Conservation (phyloP, 2,888 invertebrate genomes). For the Drosophila vallismaia region DNA sequence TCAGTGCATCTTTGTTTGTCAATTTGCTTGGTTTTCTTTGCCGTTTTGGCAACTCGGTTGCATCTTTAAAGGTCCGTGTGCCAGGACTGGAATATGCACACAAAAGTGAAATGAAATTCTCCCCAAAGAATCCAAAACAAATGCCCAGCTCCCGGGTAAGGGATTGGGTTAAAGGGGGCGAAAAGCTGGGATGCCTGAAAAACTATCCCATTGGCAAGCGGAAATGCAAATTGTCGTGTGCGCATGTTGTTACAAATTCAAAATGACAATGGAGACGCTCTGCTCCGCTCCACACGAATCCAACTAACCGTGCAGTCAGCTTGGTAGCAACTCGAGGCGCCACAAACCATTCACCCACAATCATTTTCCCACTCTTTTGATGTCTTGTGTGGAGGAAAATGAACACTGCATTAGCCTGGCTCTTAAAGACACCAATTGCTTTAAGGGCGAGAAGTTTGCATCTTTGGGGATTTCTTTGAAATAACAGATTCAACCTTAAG, state of each 20-base stretch:
- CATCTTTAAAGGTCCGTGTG: constrained; percentile 48
- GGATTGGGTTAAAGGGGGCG: constrained; percentile 15
- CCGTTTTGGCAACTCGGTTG: constrained; percentile 36
- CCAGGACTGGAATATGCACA: constrained; percentile 40
- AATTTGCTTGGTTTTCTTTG: constrained; percentile 51
- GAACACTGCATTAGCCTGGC: constrained; percentile 43
- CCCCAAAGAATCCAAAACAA: constrained; percentile 49
- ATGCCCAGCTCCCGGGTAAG: constrained; percentile 35
- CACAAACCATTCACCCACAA: constrained; percentile 17
- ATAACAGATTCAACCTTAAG: too few relatives aligned
- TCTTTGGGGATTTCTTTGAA: too few relatives aligned
- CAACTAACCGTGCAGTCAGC: constrained; percentile 67
- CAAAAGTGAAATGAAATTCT: constrained; percentile 64
- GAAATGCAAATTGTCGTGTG: constrained; percentile 77
- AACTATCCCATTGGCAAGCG: constrained; percentile 58
- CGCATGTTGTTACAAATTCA: constrained; percentile 79
- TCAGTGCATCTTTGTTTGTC: constrained; percentile 51
- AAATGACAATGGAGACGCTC: constrained; percentile 61
- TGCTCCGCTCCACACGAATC: constrained; percentile 37
- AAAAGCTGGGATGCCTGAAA: constrained; percentile 24
- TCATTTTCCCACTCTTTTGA: neutral
- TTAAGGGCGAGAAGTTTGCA: constrained; percentile 15
- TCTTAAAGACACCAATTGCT: constrained; percentile 35
- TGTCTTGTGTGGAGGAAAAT: constrained; percentile 4
- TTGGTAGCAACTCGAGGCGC: constrained; percentile 45